Evolutionary conservation across 2,888 invertebrate species (phyloP).

Genomic region (Nephrotoma flavescens): DNA sequence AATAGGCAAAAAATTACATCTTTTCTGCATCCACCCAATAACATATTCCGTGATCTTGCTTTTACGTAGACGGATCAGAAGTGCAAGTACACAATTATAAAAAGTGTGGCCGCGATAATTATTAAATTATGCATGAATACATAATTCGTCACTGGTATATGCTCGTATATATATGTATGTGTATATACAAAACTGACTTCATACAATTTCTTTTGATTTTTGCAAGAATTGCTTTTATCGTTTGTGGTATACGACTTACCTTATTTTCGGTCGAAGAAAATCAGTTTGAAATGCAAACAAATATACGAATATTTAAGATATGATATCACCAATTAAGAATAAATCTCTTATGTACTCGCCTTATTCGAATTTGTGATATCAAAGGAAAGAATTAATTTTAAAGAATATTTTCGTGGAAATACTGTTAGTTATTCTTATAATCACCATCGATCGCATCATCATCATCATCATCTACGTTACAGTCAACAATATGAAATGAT

Average conservation of each 20-base stretch:
- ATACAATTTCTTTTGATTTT: not conserved
- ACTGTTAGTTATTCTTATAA: not conserved
- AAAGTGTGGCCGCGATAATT: no score
- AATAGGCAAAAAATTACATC: no score
- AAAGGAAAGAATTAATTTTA: not conserved
- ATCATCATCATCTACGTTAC: not conserved
- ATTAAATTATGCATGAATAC: no score
- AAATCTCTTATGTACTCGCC: not conserved
- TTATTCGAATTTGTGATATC: not conserved
- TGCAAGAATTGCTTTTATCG: not conserved
- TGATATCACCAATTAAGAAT: not conserved
- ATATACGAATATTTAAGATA: not conserved
- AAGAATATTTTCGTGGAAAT: not conserved
- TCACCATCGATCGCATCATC: not conserved
- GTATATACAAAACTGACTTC: no score
- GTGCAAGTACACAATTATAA: no score
- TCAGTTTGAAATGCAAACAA: not conserved
- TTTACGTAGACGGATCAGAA: no score
- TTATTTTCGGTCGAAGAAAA: not conserved
- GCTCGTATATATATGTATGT: no score
- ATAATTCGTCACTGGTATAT: no score
- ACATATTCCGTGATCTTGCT: no score
- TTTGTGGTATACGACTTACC: not conserved
- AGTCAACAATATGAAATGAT: not conserved
- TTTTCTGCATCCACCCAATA: no score